These are phyloP conservation scores for Corythoichthys intestinalis DNA, from an alignment of 2,113 vertebrate genomes.

Conservation along the genomic window DNA sequence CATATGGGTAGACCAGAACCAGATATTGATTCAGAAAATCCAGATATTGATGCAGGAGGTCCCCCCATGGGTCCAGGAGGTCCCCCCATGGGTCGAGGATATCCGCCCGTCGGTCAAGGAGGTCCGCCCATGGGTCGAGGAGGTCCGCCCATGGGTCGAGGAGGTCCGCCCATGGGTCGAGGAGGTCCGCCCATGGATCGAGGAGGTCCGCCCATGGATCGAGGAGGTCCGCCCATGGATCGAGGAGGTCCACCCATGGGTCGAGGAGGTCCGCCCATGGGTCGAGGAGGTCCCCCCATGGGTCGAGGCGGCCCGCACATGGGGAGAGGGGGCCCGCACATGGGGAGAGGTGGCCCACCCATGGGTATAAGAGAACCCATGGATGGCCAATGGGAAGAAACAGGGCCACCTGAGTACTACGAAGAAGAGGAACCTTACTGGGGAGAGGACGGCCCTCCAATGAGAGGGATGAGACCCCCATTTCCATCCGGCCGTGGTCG, in stretches of 20 bases:
- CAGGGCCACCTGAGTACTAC: slow-evolving; percentile 74
- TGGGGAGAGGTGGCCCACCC: slow-evolving; percentile 61
- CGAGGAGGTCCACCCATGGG: slow-evolving; percentile 70
- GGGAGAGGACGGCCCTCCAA: slow-evolving; percentile 78
- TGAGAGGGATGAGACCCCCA: slow-evolving; percentile 69
- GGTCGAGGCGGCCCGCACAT: slow-evolving; percentile 62
- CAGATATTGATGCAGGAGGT: slow-evolving; percentile 64
- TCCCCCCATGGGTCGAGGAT: slow-evolving; percentile 48
- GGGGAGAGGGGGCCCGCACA: slow-evolving; percentile 24
- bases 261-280: slow-evolving; percentile 62
- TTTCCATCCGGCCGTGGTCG: slow-evolving; percentile 66
- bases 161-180: slow-evolving; percentile 51
- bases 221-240: slow-evolving; percentile 36
- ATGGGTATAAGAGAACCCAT: slow-evolving; percentile 69
- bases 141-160: slow-evolving; percentile 38
- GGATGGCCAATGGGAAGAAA: slow-evolving; percentile 82
- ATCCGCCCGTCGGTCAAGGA: slow-evolving; percentile 17
- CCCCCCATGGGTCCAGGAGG: slow-evolving; percentile 45
- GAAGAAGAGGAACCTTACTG: slow-evolving; percentile 79
- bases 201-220: slow-evolving; percentile 44
- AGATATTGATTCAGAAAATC: slow-evolving; percentile 52
- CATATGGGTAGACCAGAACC: too few relatives aligned
- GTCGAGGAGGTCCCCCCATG: slow-evolving; percentile 31
- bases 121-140: slow-evolving; percentile 38
- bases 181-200: slow-evolving; percentile 55